Evolutionary conservation across 2,888 invertebrate genomes (phyloP).

Genomic region (Pollenia angustigena): DNA sequence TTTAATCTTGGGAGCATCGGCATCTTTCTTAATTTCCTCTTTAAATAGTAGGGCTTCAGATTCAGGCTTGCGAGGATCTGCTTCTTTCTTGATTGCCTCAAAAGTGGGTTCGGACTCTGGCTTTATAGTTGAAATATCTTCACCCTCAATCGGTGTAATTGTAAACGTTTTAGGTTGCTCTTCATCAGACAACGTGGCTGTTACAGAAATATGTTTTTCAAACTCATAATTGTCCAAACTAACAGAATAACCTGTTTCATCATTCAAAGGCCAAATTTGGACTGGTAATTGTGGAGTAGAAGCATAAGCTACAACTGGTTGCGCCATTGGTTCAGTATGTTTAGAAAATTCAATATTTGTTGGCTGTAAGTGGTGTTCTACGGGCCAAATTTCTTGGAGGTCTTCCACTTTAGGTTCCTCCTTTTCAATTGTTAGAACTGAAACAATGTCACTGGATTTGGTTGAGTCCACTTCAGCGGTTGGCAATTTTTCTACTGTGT

Average conservation of each 20-base stretch:
- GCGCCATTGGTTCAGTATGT: constrained; percentile 75
- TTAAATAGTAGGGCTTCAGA: background rate
- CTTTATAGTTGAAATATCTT: background rate
- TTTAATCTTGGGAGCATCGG: background rate
- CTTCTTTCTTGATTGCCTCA: background rate
- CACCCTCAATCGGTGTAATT: background rate
- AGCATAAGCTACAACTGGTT: constrained; percentile 66
- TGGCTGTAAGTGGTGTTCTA: constrained; percentile 80
- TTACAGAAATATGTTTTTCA: constrained; percentile 72
- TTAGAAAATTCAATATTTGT: constrained; percentile 82
- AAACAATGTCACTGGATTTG: constrained; percentile 68
- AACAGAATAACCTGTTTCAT: constrained; percentile 81
- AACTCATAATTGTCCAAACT: constrained; percentile 80
- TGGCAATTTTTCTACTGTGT: constrained; percentile 75
- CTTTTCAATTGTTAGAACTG: constrained; percentile 69
- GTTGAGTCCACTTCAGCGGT: constrained; percentile 67
- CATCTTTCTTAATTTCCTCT: background rate
- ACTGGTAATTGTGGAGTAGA: constrained; percentile 67
- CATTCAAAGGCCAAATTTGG: constrained; percentile 81
- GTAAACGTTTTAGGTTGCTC: constrained; percentile 48
- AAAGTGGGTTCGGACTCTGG: background rate
- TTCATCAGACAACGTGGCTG: constrained; percentile 38
- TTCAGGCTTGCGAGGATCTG: background rate
- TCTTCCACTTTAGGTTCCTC: constrained; percentile 78
- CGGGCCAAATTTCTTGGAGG: constrained; percentile 83